Conservation (phyloP, 2,888 invertebrate genomes). For the Plemyria rubiginata region DNA sequence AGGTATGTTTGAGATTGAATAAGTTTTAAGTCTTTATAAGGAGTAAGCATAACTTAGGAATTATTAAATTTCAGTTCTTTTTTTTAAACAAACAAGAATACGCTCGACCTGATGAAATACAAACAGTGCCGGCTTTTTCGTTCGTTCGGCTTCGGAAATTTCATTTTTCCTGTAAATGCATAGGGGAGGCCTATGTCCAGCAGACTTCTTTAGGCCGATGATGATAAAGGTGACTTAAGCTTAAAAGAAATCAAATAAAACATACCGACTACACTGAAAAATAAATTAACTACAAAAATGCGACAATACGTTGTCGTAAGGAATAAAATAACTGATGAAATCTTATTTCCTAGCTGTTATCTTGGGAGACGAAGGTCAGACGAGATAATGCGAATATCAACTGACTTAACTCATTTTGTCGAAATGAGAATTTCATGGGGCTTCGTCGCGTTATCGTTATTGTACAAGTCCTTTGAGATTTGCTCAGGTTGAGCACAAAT, state of each 20-base stretch:
- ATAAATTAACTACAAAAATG: constrained; percentile 21
- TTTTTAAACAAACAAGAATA: too few relatives aligned
- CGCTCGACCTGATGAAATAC: too few relatives aligned
- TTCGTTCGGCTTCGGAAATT: too few relatives aligned
- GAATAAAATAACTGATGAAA: constrained; percentile 35
- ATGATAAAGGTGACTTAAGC: too few relatives aligned
- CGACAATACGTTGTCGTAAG: constrained; percentile 33
- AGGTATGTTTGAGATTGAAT: background rate
- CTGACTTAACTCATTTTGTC: constrained; percentile 43
- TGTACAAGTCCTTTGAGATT: constrained; percentile 22
- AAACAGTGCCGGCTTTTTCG: too few relatives aligned
- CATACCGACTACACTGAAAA: background rate
- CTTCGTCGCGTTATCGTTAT: constrained; percentile 33
- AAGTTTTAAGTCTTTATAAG: background rate
- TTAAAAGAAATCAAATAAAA: background rate
- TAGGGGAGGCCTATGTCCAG: too few relatives aligned
- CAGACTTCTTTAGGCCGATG: too few relatives aligned
- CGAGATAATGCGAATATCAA: constrained; percentile 44
- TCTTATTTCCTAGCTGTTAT: constrained; percentile 38
- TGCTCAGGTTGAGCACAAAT: constrained; percentile 11
- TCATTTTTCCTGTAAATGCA: too few relatives aligned
- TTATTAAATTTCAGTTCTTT: background rate
- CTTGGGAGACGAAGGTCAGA: constrained; percentile 40
- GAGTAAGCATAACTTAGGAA: background rate
- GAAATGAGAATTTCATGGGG: constrained; percentile 41